Evolutionary conservation across 1,140 invertebrate species (phyloP), one percentile per base, ranked within the genome.

Genomic region (Pseudomyrmex pallidus): DNA sequence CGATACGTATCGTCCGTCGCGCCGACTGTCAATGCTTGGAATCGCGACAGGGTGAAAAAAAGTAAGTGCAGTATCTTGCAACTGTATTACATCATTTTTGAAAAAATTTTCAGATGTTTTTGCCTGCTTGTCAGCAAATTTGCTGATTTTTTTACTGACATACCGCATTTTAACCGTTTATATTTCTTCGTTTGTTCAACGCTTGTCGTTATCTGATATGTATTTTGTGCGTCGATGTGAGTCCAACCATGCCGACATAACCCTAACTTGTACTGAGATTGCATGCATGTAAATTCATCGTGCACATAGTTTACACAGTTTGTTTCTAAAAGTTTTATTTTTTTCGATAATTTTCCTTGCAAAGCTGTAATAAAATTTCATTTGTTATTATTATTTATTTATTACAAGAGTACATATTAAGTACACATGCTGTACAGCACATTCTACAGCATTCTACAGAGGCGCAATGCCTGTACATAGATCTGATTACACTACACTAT

Each of bases 71-170:
- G 25, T 22, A 1, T 22, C 20, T 17, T 35, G 17, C 12, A 5
- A 8, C 15, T 48, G 72, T 61, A 91, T 93, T 93, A 92, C 92
- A 92, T 93, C 92, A 92, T 86, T 50, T 76, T 46, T 1, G 8
- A 76, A n/a, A 46, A 54, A 9, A n/a, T 15, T 52, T 62, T 22
- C 15, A 0, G 2, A 10, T 15, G 3, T 5, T n/a, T 57, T 84
- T 56, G 12, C n/a, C 9, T 0, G 10, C 0, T 17, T 56, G 46
- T 57, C 57, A 22, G 25, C 15, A 4, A 9, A 0, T 12, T 0
- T 67, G n/a, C n/a, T 2, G 1, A 3, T 10, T 25, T 1, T 44
- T 1, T 5, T 1, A 3, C 35, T n/a, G 8, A 54, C n/a, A 0
- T 74, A 3, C 0, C 17, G n/a, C 17, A 17, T 13, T 4, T 63